Conservation (phyloP, 2,113 vertebrate genomes). For the Gymnogyps californianus region DNA sequence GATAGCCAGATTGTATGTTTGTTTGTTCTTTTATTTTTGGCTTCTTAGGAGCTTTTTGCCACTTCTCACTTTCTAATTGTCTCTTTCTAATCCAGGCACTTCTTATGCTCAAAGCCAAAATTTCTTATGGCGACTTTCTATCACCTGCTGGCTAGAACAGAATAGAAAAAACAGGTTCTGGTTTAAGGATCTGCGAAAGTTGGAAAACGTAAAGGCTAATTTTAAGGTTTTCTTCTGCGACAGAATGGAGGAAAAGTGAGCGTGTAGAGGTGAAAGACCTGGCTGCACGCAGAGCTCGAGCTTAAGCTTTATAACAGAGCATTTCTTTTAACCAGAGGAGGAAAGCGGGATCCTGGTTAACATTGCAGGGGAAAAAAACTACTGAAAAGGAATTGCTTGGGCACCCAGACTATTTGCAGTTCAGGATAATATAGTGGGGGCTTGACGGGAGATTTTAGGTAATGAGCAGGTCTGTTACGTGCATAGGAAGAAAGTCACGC, state of each 20-base stretch:
- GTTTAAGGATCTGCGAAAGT: not conserved
- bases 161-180: not conserved
- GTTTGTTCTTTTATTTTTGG: conserved; percentile 38
- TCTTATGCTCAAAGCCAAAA: not conserved
- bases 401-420: not conserved
- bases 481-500: not conserved
- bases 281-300: not conserved
- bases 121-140: not conserved
- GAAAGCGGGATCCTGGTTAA: not conserved
- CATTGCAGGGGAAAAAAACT: accelerated
- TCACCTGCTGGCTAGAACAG: conserved; percentile 2
- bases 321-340: not conserved
- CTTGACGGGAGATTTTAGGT: not conserved
- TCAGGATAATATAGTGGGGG: not conserved
- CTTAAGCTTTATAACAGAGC: not conserved
- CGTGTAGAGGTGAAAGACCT: not conserved
- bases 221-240: not conserved
- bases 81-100: not conserved
- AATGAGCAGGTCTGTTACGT: not conserved
- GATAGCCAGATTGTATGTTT: conserved; percentile 4
- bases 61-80: conserved; percentile 6
- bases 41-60: conserved; percentile 7
- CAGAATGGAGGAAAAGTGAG: not conserved
- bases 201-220: not conserved
- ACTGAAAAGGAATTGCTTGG: not conserved